A percentile compares a stretch with the other conserved stretches of the same genome.
phyloP scores from a whole-genome alignment of 2,888 invertebrate genomes.

The Hydrotaea cyrtoneurina region DNA sequence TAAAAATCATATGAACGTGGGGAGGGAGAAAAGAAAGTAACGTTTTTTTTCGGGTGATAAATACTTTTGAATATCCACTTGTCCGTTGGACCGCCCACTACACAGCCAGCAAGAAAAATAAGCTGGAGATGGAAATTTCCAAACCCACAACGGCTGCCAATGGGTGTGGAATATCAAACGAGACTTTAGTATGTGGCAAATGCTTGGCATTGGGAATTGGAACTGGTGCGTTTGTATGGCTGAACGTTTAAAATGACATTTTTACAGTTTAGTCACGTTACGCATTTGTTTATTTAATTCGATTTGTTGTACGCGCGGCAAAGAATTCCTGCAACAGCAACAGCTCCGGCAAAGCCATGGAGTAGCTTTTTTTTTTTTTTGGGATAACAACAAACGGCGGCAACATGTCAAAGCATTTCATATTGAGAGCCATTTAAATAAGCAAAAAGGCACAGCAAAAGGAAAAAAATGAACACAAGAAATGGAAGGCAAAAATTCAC shows the following conservation, averaged over 20 bases:
- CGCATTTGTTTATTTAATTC: slow-evolving; percentile 81
- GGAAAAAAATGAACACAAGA: background rate
- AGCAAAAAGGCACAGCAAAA: background rate
- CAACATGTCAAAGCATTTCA: slow-evolving; percentile 53
- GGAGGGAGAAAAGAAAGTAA: background rate
- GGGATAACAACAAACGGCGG: slow-evolving; percentile 39
- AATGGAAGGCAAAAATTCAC: slow-evolving; percentile 4
- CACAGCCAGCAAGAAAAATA: background rate
- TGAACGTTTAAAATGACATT: slow-evolving; percentile 71
- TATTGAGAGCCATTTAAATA: slow-evolving; percentile 50
- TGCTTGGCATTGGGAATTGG: background rate
- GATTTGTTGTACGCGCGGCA: slow-evolving; percentile 72
- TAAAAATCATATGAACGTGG: slow-evolving; percentile 49
- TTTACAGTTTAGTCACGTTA: slow-evolving; percentile 79
- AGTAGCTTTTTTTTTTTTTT: slow-evolving; percentile 15
- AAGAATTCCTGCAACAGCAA: slow-evolving; percentile 20
- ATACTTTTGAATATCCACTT: slow-evolving; percentile 43
- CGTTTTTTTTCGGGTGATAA: slow-evolving; percentile 46
- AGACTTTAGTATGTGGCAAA: slow-evolving; percentile 39
- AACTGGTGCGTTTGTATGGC: background rate
- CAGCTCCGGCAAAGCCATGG: background rate
- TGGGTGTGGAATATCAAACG: slow-evolving; percentile 42
- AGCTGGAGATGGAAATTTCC: slow-evolving; percentile 16
- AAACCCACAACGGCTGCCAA: background rate
- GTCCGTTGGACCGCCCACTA: background rate